These are phyloP conservation scores for Damaliscus lunatus DNA, from an alignment of 2,113 vertebrate genomes.

Conservation along the genomic window DNA sequence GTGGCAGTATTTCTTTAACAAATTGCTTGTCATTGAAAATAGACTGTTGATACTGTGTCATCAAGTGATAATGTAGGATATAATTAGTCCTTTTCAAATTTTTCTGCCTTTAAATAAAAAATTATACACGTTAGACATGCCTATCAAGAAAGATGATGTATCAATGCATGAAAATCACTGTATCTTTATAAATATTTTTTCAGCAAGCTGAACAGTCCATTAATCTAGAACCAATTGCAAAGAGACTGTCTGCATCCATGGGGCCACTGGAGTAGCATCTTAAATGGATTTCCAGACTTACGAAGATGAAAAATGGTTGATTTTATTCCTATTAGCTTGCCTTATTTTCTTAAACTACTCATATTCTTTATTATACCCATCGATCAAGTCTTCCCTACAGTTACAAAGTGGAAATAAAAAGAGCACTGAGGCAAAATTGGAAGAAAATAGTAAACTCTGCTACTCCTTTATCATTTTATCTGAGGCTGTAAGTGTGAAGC, in stretches of 20 bases:
- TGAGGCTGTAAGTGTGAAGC: not conserved
- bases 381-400: not conserved
- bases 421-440: not conserved
- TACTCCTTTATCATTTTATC: not conserved
- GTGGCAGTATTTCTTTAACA: slow-evolving; percentile 63
- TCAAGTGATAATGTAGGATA: slow-evolving; percentile 65
- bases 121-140: slow-evolving; percentile 71
- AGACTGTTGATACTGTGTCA: slow-evolving; percentile 72
- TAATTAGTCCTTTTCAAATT: slow-evolving; percentile 79
- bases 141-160: slow-evolving; percentile 60
- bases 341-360: slow-evolving; percentile 36
- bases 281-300: slow-evolving; percentile 23
- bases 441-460: not conserved
- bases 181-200: slow-evolving; percentile 78
- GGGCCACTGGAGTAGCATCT: slow-evolving; percentile 29
- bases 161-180: slow-evolving; percentile 74
- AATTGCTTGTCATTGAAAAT: slow-evolving; percentile 77
- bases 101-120: slow-evolving; percentile 73
- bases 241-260: slow-evolving; percentile 17
- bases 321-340: not conserved
- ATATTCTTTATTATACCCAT: slow-evolving; percentile 41
- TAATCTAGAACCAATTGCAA: slow-evolving; percentile 69
- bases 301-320: slow-evolving; percentile 53
- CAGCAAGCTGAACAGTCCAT: slow-evolving; percentile 69
- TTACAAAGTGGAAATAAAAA: slow-evolving; percentile 44